Evolutionary conservation across 2,113 vertebrate species (phyloP), one percentile per base, ranked within the genome.

Genomic region (Rhinogobius similis): DNA sequence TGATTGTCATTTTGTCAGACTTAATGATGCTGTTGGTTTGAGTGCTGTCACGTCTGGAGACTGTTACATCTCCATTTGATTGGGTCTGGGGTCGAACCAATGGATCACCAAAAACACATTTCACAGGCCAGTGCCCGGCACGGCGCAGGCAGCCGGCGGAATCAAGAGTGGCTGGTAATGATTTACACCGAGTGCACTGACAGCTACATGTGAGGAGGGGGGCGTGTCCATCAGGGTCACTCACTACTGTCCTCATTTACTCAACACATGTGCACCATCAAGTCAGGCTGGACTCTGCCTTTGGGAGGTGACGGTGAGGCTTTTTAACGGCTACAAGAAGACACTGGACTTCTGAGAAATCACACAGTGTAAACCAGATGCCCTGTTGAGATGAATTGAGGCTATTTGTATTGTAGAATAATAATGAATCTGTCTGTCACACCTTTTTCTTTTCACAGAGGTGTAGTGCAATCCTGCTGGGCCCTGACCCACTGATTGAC

Each of bases 121-220:
- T 92, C 91, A 92, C 86, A 89, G 91, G 85, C 90, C 88, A 89
- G 87, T 93, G 91, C 87, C 87, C 85, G 66, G 88, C 90, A 88
- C 52, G 23, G 24, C 89, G 89, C 89, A 83, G 86, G 90, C 82
- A 84, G n/a, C 44, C 7, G 9, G 46, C 20, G 0, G 90, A 90
- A 92, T 91, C 90, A 90, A 91, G 90, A 91, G 88, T 88, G 85
- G 88, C 88, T 83, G 87, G 85, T 92, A 90, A 92, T 91, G 89
- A 89, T 90, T 91, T 92, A 88, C 90, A 89, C 86, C 71, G 80
- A 84, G 76, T 66, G 79, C 67, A 64, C 83, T 92, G 92, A 92
- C 92, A 91, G 90, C 88, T 92, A 90, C 87, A 91, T 91, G 85
- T 85, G 83, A 87, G 75, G 74, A 46, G 74, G 29, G 78, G 80